Percentiles rank a stretch among this genome's conserved stretches.
These are phyloP conservation scores for Himalopsyche phryganea DNA, from an alignment of 1,140 invertebrate genomes.

Conservation along the genomic window DNA sequence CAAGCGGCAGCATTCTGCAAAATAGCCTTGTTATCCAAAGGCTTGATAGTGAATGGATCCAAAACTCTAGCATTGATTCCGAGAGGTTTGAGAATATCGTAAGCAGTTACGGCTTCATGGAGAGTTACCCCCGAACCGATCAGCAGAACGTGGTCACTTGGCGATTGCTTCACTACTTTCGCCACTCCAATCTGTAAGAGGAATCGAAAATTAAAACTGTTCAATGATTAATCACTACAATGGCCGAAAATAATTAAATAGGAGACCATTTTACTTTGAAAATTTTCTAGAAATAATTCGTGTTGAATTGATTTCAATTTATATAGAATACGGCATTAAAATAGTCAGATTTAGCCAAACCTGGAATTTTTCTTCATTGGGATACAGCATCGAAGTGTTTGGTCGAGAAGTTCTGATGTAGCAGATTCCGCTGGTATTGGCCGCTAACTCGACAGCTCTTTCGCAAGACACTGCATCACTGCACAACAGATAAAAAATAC, in stretches of 20 bases:
- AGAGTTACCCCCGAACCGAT: slow-evolving; percentile 93
- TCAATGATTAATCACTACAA: too few species aligned
- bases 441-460: slow-evolving; percentile 90
- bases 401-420: slow-evolving; percentile 96
- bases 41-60: slow-evolving; percentile 96
- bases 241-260: too few species aligned
- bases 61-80: slow-evolving; percentile 76
- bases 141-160: slow-evolving; percentile 77
- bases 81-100: slow-evolving; percentile 64
- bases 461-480: slow-evolving; percentile 93
- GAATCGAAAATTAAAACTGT: too few species aligned
- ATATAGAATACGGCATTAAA: too few species aligned
- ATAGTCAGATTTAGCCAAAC: slow-evolving; percentile 43
- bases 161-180: slow-evolving; percentile 72
- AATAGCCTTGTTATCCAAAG: slow-evolving; percentile 80
- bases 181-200: slow-evolving; percentile 70
- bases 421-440: slow-evolving; percentile 92
- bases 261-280: too few species aligned
- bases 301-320: too few species aligned
- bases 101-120: slow-evolving; percentile 85
- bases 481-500: background rate
- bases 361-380: slow-evolving; percentile 80
- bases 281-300: too few species aligned
- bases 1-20: slow-evolving; percentile 73
- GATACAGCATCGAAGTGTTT: slow-evolving; percentile 83